phyloP scores from a whole-genome alignment of 2,113 vertebrate species.

The Salvator merianae region DNA sequence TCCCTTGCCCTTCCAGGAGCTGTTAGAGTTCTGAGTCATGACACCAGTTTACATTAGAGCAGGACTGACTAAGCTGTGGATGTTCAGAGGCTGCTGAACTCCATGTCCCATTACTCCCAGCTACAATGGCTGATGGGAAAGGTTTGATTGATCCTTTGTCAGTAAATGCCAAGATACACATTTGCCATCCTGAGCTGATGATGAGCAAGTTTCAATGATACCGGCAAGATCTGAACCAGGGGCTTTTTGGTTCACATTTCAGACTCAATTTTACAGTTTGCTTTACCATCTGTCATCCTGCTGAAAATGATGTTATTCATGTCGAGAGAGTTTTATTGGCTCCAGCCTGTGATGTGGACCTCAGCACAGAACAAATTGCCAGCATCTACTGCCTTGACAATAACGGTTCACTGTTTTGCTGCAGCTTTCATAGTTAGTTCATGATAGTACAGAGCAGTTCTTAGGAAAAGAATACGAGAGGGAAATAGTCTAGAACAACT shows the following conservation, averaged over 20 bases:
- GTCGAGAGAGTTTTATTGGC: background rate
- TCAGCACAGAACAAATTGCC: slow-evolving; percentile 2
- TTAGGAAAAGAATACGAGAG: background rate
- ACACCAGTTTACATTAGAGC: too few relatives aligned
- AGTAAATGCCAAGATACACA: too few relatives aligned
- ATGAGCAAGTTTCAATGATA: background rate
- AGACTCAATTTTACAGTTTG: background rate
- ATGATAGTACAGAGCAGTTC: background rate
- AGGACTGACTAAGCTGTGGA: too few relatives aligned
- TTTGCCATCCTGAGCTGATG: background rate
- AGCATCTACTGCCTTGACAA: background rate
- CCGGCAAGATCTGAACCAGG: background rate
- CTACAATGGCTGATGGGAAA: background rate
- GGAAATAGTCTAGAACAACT: background rate
- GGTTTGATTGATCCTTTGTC: too few relatives aligned
- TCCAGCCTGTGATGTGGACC: background rate
- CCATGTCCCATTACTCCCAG: too few relatives aligned
- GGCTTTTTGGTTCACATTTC: background rate
- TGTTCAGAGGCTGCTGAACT: too few relatives aligned
- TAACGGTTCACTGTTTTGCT: background rate
- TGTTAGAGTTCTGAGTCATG: too few relatives aligned
- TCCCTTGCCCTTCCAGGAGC: too few relatives aligned
- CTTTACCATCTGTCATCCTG: slow-evolving; percentile 5
- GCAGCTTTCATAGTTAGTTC: background rate
- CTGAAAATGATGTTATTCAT: slow-evolving; percentile 2